Evolutionary conservation across 1,140 invertebrate genomes (phyloP), one percentile per base, ranked within the genome.

Genomic region (Ceratina australensis): DNA sequence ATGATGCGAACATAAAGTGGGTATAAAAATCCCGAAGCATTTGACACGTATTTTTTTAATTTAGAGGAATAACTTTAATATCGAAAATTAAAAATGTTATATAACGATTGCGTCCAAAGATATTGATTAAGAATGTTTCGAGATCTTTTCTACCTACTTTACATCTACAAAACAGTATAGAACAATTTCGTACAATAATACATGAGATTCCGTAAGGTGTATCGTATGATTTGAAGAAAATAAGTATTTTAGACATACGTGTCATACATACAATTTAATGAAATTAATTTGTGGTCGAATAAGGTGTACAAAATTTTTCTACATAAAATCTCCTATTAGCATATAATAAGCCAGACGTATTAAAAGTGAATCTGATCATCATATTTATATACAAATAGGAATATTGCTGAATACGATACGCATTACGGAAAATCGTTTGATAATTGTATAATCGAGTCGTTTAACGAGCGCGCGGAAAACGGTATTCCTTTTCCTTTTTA

Each of bases 1-100:
- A 84, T 67, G 73, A 80, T 73, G n/a, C 67, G 67, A 28, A 73
- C 72, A 59, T 80, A 57, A 78, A 85, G 74, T 60, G 71, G 73
- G 82, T 75, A 81, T 68, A 81, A 81, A 78, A 49, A 66, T 71
- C 33, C 56, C 20, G 57, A 75, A 67, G 50, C 16, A 33, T 75
- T 66, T 16, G 22, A 50, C 12, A 26, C 24, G 47, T 20, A 13
- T 4, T 22, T n/a, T 7, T 15, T 42, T 12, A n/a, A 20, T 12
- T 5, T 13, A n/a, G 22, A 18, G 18, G 3, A 0, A 49, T 49
- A 13, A 28, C 16, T 10, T 7, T 63, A 52, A 28, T 1, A 33
- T 33, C 33, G 33, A 42, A 0, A 33, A 33, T 33, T 33, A 33
- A 33, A 3, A 42, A 10, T 42, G 10, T 42, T 42, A 42, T 42